A percentile compares a stretch with the other conserved stretches of the same genome.
Evolutionary conservation across 2,113 vertebrate species (phyloP).

Genomic region (Choloepus hoffmanni): DNA sequence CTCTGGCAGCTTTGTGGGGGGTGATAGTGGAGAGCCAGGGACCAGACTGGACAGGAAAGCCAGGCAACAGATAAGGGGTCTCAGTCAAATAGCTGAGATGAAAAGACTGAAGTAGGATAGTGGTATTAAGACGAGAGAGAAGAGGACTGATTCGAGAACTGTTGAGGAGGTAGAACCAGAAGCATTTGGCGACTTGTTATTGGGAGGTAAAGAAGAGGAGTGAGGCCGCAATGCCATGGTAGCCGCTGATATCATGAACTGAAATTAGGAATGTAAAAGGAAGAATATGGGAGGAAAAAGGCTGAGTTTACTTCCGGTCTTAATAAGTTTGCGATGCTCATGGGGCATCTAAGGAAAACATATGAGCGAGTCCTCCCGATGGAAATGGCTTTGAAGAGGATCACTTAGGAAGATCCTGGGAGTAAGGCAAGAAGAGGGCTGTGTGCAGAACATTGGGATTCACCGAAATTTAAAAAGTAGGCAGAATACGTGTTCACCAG

Average conservation of each 20-base stretch:
- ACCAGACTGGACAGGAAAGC: neutral
- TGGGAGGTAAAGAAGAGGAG: neutral
- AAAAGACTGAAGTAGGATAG: neutral
- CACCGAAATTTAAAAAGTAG: neutral
- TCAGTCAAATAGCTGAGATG: neutral
- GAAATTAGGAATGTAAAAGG: neutral
- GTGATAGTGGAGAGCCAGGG: neutral
- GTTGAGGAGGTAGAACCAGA: neutral
- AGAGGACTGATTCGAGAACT: neutral
- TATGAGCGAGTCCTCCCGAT: neutral
- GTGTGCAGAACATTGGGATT: neutral
- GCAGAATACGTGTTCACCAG: too few species aligned
- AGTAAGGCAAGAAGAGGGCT: neutral
- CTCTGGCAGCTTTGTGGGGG: neutral
- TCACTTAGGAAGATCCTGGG: neutral
- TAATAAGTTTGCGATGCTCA: neutral
- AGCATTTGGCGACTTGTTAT: neutral
- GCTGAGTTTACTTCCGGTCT: neutral
- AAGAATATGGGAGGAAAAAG: neutral
- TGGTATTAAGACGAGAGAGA: neutral
- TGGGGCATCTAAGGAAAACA: neutral
- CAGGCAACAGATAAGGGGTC: neutral
- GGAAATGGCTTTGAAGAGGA: neutral
- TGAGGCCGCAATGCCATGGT: neutral
- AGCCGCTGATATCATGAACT: neutral